Conservation (phyloP, 1,140 invertebrate genomes). For the Eriosoma lanigerum region DNA sequence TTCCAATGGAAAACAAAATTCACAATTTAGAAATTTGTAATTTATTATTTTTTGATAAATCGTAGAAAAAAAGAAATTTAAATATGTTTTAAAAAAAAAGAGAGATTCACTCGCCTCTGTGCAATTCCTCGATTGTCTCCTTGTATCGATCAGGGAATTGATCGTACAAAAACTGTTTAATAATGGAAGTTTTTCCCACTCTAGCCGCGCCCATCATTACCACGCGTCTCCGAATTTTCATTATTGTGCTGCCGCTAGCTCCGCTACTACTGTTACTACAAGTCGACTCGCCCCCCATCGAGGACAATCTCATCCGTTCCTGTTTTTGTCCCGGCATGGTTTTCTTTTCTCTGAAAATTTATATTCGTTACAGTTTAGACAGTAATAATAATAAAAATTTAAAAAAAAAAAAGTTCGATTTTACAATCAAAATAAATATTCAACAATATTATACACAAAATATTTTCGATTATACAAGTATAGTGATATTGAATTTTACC, state of each 20-base stretch:
- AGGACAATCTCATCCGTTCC: conserved; percentile 56
- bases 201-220: conserved; percentile 60
- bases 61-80: too few relatives aligned
- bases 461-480: too few relatives aligned
- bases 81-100: too few relatives aligned
- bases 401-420: too few relatives aligned
- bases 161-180: conserved; percentile 66
- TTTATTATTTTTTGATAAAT: too few relatives aligned
- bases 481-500: too few relatives aligned
- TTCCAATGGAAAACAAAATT: too few relatives aligned
- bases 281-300: conserved; percentile 55
- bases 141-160: conserved; percentile 61
- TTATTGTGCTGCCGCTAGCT: conserved; percentile 46
- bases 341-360: not conserved
- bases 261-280: conserved; percentile 49
- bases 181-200: conserved; percentile 66
- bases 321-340: conserved; percentile 39
- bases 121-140: conserved; percentile 65
- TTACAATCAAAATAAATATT: too few relatives aligned
- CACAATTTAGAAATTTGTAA: too few relatives aligned
- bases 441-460: too few relatives aligned
- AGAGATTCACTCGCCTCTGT: conserved; percentile 58
- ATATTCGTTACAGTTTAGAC: too few relatives aligned
- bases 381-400: not conserved
- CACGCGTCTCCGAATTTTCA: conserved; percentile 58